Base-by-base conservation (phyloP, 2,113 vertebrate genomes). In the Nestor notabilis region DNA sequence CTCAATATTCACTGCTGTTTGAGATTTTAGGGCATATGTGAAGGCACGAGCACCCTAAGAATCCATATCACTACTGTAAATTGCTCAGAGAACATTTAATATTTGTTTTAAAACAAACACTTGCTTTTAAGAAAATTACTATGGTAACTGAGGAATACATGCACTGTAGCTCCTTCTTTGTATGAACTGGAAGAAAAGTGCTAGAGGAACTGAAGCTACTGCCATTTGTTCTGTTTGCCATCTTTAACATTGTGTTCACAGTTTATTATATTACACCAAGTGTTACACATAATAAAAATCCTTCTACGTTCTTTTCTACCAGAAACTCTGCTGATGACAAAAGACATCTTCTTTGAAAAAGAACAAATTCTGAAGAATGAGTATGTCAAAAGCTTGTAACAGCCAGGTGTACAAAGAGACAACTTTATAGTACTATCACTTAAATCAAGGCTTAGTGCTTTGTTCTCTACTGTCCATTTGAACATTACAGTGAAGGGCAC, bases 141-240 rank as follows among this genome's bases (percentile, higher is more conserved):
- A 5, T 1, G 2, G 9, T n/a, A 58, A 31, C 24, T 3, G 3
- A 90, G 17, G 29, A 84, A 83, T 8, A 52, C 1, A 15, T 3
- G 5, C 35, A 52, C 9, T 37, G 11, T 9, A 79, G 37, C 17
- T 35, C 35, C 33, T 64, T 58, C 50, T 87, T 25, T 46, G 20
- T 19, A 55, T 11, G 41, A 92, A 31, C 24, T 31, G 20, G 39
- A 91, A 78, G 17, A 81, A 63, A 72, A 77, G 20, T 2, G 1
- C 13, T 31, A 29, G 11, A 79, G 10, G 33, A 85, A 71, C 20
- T 37, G 29, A 90, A 83, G 44, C 35, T 63, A 56, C 39, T 10
- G 14, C 50, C 0, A 3, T 25, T 52, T 69, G 33, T 27, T 56
- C 17, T 77, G 35, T 68, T 55, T 56, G 41, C 14, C 17, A 18